Conservation (phyloP, 2,113 vertebrate species). For the Hucho hucho region DNA sequence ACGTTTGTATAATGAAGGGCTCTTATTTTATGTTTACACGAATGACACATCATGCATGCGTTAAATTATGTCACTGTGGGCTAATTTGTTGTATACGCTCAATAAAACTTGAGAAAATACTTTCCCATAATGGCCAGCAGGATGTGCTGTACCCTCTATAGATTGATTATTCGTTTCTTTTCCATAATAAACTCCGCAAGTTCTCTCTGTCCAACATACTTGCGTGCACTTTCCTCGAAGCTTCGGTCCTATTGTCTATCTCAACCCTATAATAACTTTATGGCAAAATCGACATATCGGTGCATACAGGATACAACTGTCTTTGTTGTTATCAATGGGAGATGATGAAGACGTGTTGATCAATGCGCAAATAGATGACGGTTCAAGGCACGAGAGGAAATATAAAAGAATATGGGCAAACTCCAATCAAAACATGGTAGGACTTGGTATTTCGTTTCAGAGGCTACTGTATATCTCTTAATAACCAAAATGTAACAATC, state of each 20-base stretch:
- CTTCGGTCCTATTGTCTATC: not conserved
- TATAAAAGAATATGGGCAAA: constrained; percentile 55
- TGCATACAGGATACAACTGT: not conserved
- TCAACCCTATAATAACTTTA: not conserved
- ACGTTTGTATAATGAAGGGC: no score
- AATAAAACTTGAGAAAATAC: not conserved
- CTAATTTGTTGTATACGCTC: no score
- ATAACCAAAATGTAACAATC: not conserved
- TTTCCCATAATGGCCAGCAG: not conserved
- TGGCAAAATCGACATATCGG: not conserved
- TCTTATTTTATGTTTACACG: no score
- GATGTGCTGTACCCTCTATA: not conserved
- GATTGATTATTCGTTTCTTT: not conserved
- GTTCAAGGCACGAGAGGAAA: not conserved
- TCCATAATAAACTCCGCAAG: not conserved
- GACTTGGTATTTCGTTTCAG: not conserved
- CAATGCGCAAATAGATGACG: not conserved
- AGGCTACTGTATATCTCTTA: not conserved
- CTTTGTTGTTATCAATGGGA: not conserved
- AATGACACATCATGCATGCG: no score
- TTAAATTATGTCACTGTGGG: no score
- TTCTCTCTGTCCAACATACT: not conserved
- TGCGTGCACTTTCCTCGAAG: not conserved
- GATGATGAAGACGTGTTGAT: constrained; percentile 13
- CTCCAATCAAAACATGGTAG: constrained; percentile 66